Conservation (phyloP, 1,140 invertebrate species). For the Calycopis cecrops region DNA sequence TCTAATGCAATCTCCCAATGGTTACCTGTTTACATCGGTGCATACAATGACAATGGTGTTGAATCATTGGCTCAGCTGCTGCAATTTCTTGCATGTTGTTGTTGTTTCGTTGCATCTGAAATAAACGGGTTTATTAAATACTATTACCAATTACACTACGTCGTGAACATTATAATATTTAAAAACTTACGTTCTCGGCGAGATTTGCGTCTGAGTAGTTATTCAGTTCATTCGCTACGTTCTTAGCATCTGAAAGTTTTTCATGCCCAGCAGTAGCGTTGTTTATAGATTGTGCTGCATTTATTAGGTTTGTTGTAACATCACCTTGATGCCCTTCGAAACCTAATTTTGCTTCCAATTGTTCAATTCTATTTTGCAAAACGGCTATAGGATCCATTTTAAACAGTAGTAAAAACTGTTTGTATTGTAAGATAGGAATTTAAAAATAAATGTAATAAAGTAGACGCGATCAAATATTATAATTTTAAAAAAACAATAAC, state of each 20-base stretch:
- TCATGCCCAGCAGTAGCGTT: conserved; percentile 66
- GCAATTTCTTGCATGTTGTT: conserved; percentile 59
- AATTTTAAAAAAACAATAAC: background rate
- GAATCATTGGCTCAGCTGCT: conserved; percentile 58
- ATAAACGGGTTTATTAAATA: background rate
- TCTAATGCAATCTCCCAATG: background rate
- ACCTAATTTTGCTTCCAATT: conserved; percentile 70
- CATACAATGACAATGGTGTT: conserved; percentile 68
- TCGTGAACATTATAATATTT: background rate
- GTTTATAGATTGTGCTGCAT: conserved; percentile 56
- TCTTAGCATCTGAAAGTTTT: conserved; percentile 57
- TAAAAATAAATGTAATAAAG: too few relatives aligned
- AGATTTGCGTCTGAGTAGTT: conserved; percentile 71
- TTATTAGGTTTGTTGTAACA: conserved; percentile 57
- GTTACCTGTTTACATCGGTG: conserved; percentile 63
- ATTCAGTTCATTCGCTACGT: conserved; percentile 65
- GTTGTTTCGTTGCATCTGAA: conserved; percentile 60
- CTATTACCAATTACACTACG: background rate
- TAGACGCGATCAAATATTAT: background rate
- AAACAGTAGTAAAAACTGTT: background rate
- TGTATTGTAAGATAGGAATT: too few relatives aligned
- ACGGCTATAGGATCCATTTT: conserved; percentile 68
- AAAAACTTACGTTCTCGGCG: conserved; percentile 53
- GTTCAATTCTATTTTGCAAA: conserved; percentile 69
- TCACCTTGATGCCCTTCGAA: conserved; percentile 60